Evolutionary conservation across 2,888 invertebrate genomes (phyloP), one percentile per base, ranked within the genome.

Genomic region (Serrognathus titanus): DNA sequence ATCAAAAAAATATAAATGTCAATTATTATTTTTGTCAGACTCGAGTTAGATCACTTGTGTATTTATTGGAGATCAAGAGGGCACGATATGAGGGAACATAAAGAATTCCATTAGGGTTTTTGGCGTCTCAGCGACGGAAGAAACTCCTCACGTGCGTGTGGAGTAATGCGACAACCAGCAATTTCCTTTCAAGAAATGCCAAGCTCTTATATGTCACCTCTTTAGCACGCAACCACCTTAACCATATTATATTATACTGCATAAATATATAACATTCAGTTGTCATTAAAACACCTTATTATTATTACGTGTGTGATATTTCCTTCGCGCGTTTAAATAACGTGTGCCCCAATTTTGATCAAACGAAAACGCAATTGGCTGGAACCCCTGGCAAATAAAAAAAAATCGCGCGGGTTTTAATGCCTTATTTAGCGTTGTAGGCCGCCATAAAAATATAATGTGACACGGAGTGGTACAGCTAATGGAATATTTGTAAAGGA

Each of bases 131-230:
- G 59, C 55, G 51, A 51, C 55, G 51, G 58, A 48, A 53, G 61
- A 58, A 57, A 61, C 58, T 54, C 52, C 53, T 59, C 61, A 62
- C 62, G 59, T 64, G 66, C 65, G 65, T 67, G 69, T 36, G 12
- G 55, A 49, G 59, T 40, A 63, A 61, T 62, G 68, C 67, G 72
- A 73, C 72, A 74, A 71, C 70, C 68, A 59, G 70, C 69, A 73
- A 73, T 73, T 73, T 72, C 68, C 71, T 69, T 70, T 70, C 69
- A 64, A 68, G 71, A 72, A 74, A 74, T 71, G 70, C 70, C 71
- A 72, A 67, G 61, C 67, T 67, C 68, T 71, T 71, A 66, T 71
- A 69, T 74, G 73, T 73, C 73, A 71, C 72, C 70, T 66, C 62
- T 56, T 63, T 65, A 60, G 66, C 73, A 71, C 73, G 71, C 71